Conservation (phyloP, 92 coral and sea anemone genomes). For the Umimayanthus chanpuru region DNA sequence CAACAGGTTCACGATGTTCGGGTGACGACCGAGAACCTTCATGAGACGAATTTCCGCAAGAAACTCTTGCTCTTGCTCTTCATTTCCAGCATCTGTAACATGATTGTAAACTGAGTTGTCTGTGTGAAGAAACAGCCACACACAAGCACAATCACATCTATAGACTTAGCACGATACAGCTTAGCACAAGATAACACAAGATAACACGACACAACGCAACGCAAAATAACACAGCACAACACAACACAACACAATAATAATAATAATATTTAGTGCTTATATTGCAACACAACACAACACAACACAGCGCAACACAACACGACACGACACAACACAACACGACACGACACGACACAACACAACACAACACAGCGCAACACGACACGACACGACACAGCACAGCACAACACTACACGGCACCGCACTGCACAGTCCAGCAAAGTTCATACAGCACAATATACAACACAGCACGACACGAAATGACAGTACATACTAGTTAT, state of each 20-base stretch:
- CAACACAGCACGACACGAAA: not conserved
- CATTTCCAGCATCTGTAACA: slow-evolving; percentile 5
- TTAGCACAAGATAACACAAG: too few species aligned
- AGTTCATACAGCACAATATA: too few species aligned
- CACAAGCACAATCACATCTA: not conserved
- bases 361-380: not conserved
- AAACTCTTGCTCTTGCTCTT: slow-evolving; percentile 23
- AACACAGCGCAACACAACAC: not conserved
- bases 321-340: not conserved
- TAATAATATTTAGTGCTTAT: too few species aligned
- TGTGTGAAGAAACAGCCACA: not conserved
- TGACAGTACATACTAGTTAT: too few species aligned
- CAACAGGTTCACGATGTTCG: slow-evolving; percentile 19
- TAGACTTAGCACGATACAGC: not conserved
- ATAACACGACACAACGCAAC: too few species aligned
- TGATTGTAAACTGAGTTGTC: not conserved
- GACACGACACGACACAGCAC: too few species aligned
- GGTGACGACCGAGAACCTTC: slow-evolving; percentile 31
- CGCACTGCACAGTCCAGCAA: too few species aligned
- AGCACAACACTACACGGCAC: too few species aligned
- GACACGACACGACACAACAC: not conserved
- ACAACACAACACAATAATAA: too few species aligned
- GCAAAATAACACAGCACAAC: too few species aligned
- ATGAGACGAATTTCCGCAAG: slow-evolving; percentile 28
- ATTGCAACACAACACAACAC: too few species aligned